Percentiles rank a stretch among this genome's conserved stretches.
phyloP scores from a whole-genome alignment of 2,888 invertebrate species.

The Ophioninae sp. region DNA sequence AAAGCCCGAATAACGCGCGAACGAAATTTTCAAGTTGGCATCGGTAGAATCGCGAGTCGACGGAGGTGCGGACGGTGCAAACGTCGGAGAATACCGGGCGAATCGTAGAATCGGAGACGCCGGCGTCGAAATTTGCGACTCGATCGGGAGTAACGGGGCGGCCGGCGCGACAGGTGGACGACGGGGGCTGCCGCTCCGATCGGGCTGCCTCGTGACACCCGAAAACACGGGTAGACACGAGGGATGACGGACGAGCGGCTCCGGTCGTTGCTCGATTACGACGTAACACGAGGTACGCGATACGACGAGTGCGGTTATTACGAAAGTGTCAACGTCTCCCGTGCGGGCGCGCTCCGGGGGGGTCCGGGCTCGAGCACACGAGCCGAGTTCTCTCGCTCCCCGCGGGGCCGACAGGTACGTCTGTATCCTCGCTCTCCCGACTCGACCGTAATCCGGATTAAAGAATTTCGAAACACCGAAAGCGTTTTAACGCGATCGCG shows the following conservation, averaged over 20 bases:
- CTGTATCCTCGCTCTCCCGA: conserved; percentile 53
- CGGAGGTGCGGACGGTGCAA: no score
- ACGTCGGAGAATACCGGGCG: no score
- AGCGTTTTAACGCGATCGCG: conserved; percentile 77
- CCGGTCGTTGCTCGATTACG: conserved; percentile 32
- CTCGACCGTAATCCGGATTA: conserved; percentile 79
- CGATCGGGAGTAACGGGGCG: no score
- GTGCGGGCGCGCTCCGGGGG: conserved; percentile 44
- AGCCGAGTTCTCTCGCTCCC: conserved; percentile 25
- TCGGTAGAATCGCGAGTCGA: no score
- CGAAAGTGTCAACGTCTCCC: conserved; percentile 32
- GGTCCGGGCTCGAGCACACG: conserved; percentile 41
- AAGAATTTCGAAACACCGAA: conserved; percentile 78
- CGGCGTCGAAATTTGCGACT: no score
- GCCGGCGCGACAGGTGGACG: not conserved
- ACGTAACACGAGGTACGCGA: conserved; percentile 9
- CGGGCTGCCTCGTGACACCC: not conserved
- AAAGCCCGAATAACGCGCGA: no score
- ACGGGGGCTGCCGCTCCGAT: not conserved
- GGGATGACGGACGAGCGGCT: conserved; percentile 29
- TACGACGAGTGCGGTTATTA: conserved; percentile 6
- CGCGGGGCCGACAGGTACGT: conserved; percentile 7
- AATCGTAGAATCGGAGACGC: no score
- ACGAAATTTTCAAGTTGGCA: no score
- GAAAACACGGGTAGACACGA: not conserved